Conservation (phyloP, 2,113 vertebrate species). For the Pontoporia blainvillei region DNA sequence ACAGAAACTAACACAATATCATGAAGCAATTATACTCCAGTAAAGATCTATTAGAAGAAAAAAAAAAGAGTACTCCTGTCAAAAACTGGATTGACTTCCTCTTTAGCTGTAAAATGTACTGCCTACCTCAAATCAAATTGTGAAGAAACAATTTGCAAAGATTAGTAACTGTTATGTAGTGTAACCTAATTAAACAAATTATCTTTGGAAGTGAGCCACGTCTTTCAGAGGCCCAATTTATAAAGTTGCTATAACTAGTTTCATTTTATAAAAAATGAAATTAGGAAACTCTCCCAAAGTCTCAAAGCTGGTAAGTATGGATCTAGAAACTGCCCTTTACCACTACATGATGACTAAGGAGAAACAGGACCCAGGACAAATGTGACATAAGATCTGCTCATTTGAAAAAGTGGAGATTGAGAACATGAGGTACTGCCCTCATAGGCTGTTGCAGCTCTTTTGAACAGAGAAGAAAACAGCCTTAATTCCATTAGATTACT, state of each 20-base stretch:
- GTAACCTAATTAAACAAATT: not conserved
- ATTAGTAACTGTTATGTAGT: not conserved
- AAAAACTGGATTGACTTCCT: not conserved
- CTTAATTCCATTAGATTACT: slow-evolving; percentile 23
- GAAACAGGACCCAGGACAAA: not conserved
- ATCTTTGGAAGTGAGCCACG: not conserved
- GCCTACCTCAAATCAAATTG: not conserved
- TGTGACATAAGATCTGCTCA: not conserved
- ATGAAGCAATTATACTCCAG: too few species aligned
- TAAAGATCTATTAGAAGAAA: too few species aligned
- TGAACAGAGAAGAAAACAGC: not conserved
- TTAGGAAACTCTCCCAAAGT: not conserved
- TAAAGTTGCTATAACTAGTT: not conserved
- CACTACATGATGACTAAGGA: not conserved
- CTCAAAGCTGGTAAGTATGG: not conserved
- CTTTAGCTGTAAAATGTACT: not conserved
- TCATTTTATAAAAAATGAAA: not conserved
- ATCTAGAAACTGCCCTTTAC: not conserved
- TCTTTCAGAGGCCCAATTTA: not conserved
- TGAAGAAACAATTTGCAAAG: not conserved
- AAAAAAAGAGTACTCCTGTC: not conserved
- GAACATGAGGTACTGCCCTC: not conserved
- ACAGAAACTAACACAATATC: too few species aligned
- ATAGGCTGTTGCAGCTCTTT: not conserved
- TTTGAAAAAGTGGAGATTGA: not conserved